Base-by-base conservation (phyloP, 1,140 invertebrate species). In the Caenorhabditis latens region DNA sequence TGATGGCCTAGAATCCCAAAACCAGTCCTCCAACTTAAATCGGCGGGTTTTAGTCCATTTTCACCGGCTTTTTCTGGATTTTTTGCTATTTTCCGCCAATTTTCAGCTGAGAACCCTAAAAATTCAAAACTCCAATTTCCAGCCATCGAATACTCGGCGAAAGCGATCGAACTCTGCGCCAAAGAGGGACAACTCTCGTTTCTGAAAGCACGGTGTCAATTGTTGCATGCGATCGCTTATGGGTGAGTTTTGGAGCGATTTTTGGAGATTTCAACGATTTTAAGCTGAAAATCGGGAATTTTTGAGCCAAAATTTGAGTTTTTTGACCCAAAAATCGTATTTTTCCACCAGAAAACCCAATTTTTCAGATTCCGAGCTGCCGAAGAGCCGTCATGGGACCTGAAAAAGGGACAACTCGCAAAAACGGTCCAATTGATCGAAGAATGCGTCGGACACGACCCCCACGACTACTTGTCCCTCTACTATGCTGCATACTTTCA, bases 401-500 rank as follows among this genome's bases (percentile, higher is more conserved):
- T 87, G 46, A 89, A 88, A 50, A 55, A 58, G 3, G 40, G 86
- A 16, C 83, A 84, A 42, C 75, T 90, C 7, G 19, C 46, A 16
- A 84, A 91, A 63, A 63, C 90, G 16, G 88, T 91, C 16, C 42
- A 87, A 40, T 53, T 87, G 53, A 92, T 91, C 61, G 91, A 92
- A 83, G 79, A 87, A 63, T 91, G 91, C 32, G 88, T 91, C 24
- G 75, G 87, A 5, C 46, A 88, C 1, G 91, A 92, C 65, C 88
- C 92, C 0, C 88, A 91, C 50, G 91, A 92, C 83, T 90, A 92
- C 75, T 53, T 92, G 40, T 84, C 92, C 13, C 89, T 92, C 40
- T 91, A 93, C 67, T 92, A 91, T 75, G 91, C 90, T 46, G 91
- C 91, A n/a, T 83, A 92, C 21, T 86, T 91, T 65, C 91, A 92